phyloP scores from a whole-genome alignment of 1,140 invertebrate species.

The Orchesella cincta region DNA sequence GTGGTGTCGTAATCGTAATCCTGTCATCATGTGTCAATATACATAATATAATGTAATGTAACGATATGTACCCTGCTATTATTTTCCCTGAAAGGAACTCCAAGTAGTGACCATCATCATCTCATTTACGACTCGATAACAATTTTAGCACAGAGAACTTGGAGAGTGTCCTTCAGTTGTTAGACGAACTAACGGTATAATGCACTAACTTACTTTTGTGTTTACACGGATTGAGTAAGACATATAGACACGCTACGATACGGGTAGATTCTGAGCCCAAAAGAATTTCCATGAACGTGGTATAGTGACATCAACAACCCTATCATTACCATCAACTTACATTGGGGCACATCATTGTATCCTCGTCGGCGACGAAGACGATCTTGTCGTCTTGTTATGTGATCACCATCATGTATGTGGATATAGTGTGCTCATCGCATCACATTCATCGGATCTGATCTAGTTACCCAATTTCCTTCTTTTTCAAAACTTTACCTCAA shows the following conservation, averaged over 20 bases:
- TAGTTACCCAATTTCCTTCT: constrained; percentile 21
- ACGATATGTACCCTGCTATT: too few species aligned
- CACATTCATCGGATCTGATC: not conserved
- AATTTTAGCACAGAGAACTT: not conserved
- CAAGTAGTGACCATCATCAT: constrained; percentile 19
- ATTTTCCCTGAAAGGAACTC: not conserved
- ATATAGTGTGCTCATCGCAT: not conserved
- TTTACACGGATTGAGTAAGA: too few species aligned
- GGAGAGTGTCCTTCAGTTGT: too few species aligned
- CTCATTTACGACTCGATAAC: constrained; percentile 1
- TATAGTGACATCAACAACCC: not conserved
- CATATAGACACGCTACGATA: too few species aligned
- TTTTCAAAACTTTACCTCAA: not conserved
- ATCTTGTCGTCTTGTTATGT: not conserved
- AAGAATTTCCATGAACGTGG: too few species aligned
- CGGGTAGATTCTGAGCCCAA: too few species aligned
- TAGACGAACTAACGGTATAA: too few species aligned
- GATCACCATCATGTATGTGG: not conserved
- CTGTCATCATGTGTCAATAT: not conserved
- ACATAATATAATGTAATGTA: too few species aligned
- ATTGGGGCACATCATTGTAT: too few species aligned
- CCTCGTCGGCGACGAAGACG: not conserved
- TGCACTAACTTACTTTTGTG: too few species aligned
- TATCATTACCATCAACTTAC: not conserved
- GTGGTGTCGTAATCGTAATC: not conserved